Evolutionary conservation across 2,888 invertebrate species (phyloP), one percentile per base, ranked within the genome.

Genomic region (Drosophila lacicola): DNA sequence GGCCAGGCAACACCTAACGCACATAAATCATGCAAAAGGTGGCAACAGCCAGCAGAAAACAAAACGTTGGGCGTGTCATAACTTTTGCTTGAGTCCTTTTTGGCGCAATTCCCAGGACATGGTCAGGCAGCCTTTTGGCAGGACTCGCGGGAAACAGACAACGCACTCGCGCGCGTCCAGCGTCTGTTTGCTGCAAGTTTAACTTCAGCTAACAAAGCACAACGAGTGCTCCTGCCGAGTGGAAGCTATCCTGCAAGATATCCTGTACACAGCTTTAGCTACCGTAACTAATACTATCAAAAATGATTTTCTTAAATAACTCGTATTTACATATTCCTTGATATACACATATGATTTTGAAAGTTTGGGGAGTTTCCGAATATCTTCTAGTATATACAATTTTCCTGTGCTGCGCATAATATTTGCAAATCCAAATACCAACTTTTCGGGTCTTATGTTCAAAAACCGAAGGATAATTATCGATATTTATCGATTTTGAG

Each of bases 21-120:
- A 70, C 82, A 88, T 88, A 89, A 88, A 88, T 88, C 88, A 88
- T 88, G 69, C 69, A 68, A 66, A 81, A 83, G 86, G 86, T 83
- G 83, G 81, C 82, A 79, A 74, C 70, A 54, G 66, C 42, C 63
- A 61, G 69, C 53, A 55, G n/a, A 45, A 61, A 51, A 49, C 69
- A 60, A 66, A 54, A 42, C 44, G 74, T 61, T 60, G 78, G 83
- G 84, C 83, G 82, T 87, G 82, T 84, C 83, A 83, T 83, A 83
- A 83, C 83, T 83, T 86, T 73, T 67, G 76, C 71, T 55, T 4
- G 61, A 51, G 51, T 55, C 68, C 65, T 46, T 51, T 14, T 50
- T 55, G 49, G 65, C 50, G 58, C 45, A 42, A 68, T 58, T 63
- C 70, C 63, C 63, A 44, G 61, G 68, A 56, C 61, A 66, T 61